Evolutionary conservation across 30 jellyfish, hydroid and myxozoan species (phyloP), one percentile per base, ranked within the genome.

Genomic region (Turritopsis rubra): DNA sequence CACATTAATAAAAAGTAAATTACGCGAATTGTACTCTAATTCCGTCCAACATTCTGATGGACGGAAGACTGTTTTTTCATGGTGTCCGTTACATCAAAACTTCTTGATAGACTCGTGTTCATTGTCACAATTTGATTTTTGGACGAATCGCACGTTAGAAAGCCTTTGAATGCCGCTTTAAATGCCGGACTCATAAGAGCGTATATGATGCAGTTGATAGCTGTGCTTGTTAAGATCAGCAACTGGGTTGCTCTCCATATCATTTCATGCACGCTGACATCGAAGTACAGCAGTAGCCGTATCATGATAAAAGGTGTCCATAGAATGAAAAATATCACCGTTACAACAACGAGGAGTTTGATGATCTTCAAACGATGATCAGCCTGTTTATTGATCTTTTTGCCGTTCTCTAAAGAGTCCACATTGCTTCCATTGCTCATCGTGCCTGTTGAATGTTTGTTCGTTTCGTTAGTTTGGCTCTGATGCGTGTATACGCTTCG

Each of bases 301-400:
- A 74, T 71, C 25, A 87, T 83, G 60, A 91, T 84, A 76, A 91
- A 91, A 53, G 98, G 98, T 75, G 98, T 91, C 98, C 98, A 91
- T 66, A 91, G 52, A 0, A 82, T 70, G 83, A 91, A 82, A 71
- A 91, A 91, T 52, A 86, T 85, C 21, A 81, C 79, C 19, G 96
- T 91, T 1, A 91, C 98, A 29, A 88, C 90, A 71, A 91, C 71
- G 24, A 91, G 75, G 5, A 91, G 92, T 72, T 82, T 84, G 68
- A 91, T 85, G 18, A 91, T 89, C 25, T 85, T 87, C 52, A 53
- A 22, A 5, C 82, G 77, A n/a, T 68, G 28, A 0, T 68, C 30
- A 1, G 28, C 16, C 19, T 68, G 77, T 7, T 0, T 68, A 7
- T 53, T 53, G 19, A 29, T 8, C 22, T 0, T 20, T 66, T 29